Base-by-base conservation (phyloP, 2,113 vertebrate genomes). In the Larimichthys polyactis region DNA sequence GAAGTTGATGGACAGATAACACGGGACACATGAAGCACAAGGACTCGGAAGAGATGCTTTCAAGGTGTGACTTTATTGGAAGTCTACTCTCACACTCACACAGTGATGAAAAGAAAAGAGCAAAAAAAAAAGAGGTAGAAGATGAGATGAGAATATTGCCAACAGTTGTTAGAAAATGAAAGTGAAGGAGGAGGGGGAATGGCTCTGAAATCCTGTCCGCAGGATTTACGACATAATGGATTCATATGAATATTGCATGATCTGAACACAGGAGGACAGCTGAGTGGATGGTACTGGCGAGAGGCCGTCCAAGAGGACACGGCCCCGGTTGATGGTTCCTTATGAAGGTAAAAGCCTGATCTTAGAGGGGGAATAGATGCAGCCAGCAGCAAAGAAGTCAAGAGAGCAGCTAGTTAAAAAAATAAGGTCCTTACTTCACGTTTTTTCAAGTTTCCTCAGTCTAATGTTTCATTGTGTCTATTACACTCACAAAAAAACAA, bases 11-110 rank as follows among this genome's bases (percentile, higher is more conserved):
- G 93, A 95, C 93, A 94, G 90, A 88, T 90, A 89, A 95, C 92
- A 95, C 92, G 63, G 82, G 93, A 95, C 94, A 95, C 94, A 96
- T 95, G 94, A 95, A 95, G 94, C 94, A 96, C 94, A 91, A 95
- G 84, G 95, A 96, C 94, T 93, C 94, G 73, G 92, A 94, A 86
- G 92, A 93, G 90, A 95, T 95, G 94, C 92, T 96, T 96, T 96
- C 94, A 96, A 40, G 92, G 92, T 93, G 90, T 82, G 91, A 92
- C 91, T 95, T 96, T 95, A 93, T 94, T 95, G 78, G 82, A 93
- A 84, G 84, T 90, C 91, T 77, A 90, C 85, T 78, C 91, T 78
- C 89, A 93, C 87, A 78, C 89, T 87, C 93, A 91, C 90, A 93
- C 89, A 88, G 90, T 76, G 86, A 92, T 93, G 92, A 92, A 87